Conservation (phyloP, 2,797 vertebrate genomes). For the Poliocrania exsul region DNA sequence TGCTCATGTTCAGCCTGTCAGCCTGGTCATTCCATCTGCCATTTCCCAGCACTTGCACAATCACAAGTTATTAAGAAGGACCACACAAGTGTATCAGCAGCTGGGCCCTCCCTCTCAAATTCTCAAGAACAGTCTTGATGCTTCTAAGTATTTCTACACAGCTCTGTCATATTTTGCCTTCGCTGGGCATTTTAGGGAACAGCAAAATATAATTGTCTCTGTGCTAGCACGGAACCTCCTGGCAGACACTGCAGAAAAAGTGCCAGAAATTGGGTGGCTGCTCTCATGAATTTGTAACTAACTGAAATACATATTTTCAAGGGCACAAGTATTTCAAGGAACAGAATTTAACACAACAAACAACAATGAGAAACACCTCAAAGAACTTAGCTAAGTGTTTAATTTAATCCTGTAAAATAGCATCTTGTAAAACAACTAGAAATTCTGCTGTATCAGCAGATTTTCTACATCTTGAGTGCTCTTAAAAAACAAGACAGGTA, state of each 20-base stretch:
- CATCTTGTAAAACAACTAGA: background rate
- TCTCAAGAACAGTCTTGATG: background rate
- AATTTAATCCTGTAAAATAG: background rate
- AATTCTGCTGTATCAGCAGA: background rate
- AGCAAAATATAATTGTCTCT: background rate
- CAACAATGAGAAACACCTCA: background rate
- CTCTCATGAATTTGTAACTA: background rate
- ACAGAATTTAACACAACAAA: background rate
- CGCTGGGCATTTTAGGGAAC: background rate
- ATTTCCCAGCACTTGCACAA: background rate
- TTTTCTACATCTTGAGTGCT: background rate
- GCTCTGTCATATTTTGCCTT: background rate
- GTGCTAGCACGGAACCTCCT: background rate
- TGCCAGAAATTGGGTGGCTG: background rate
- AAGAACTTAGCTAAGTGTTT: background rate
- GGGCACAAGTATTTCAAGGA: background rate
- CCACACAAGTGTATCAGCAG: background rate
- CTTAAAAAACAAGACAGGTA: background rate
- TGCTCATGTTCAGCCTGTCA: background rate
- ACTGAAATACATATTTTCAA: background rate
- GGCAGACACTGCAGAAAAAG: background rate
- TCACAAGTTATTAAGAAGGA: background rate
- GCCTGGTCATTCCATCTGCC: background rate
- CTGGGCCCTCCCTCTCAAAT: background rate
- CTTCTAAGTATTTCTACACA: background rate